Evolutionary conservation across 2,797 vertebrate genomes (phyloP).

Genomic region (Lophotriccus pileatus): DNA sequence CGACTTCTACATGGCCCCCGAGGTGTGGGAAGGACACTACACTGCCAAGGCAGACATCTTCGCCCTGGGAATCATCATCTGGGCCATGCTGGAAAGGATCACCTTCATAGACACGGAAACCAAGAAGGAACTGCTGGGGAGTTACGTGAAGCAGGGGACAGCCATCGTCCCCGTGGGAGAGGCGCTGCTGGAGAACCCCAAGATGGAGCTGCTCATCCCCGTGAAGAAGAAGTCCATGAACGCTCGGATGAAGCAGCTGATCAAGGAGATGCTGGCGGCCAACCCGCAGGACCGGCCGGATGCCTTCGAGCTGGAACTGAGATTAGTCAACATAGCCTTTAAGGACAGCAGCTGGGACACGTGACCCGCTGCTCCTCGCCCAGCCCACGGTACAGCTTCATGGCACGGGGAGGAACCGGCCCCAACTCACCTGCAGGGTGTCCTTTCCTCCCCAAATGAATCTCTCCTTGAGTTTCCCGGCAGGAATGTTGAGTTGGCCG

Average conservation of each 20-base stretch:
- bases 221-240: slow-evolving; percentile 95
- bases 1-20: slow-evolving; percentile 97
- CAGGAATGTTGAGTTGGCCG: slow-evolving; percentile 4
- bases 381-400: slow-evolving; percentile 10
- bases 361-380: slow-evolving; percentile 77
- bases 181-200: slow-evolving; percentile 93
- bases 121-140: slow-evolving; percentile 93
- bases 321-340: slow-evolving; percentile 93
- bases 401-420: slow-evolving; percentile 37
- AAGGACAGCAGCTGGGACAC: slow-evolving; percentile 96
- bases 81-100: slow-evolving; percentile 97
- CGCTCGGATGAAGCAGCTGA: slow-evolving; percentile 90
- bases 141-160: slow-evolving; percentile 89
- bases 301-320: slow-evolving; percentile 91
- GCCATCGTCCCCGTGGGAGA: slow-evolving; percentile 93
- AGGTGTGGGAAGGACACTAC: slow-evolving; percentile 97
- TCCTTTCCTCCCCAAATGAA: neutral
- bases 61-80: slow-evolving; percentile 94
- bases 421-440: slow-evolving; percentile 35
- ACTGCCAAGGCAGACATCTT: slow-evolving; percentile 98
- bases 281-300: slow-evolving; percentile 95
- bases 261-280: slow-evolving; percentile 94
- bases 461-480: neutral
- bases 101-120: slow-evolving; percentile 93
- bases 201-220: slow-evolving; percentile 94